Conservation (phyloP, 2,888 invertebrate genomes). For the Caenorhabditis uteleia region DNA sequence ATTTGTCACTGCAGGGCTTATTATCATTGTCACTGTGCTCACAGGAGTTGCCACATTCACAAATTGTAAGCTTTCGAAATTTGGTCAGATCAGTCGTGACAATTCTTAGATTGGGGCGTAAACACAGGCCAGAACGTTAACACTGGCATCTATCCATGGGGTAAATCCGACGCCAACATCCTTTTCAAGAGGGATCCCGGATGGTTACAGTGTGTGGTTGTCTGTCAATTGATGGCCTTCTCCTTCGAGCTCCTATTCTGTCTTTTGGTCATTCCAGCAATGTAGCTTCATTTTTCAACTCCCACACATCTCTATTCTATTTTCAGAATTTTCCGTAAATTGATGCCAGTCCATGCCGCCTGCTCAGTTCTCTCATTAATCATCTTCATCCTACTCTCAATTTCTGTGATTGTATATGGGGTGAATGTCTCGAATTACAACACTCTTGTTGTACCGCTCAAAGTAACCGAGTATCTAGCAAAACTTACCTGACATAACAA, state of each 20-base stretch:
- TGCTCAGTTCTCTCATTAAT: constrained; percentile 20
- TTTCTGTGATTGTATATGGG: constrained; percentile 21
- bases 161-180: constrained; percentile 14
- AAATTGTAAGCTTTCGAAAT: constrained; percentile 9
- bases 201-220: constrained; percentile 39
- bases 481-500: background rate
- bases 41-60: constrained; percentile 39
- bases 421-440: constrained; percentile 6
- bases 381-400: constrained; percentile 25
- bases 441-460: background rate
- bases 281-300: constrained; percentile 14
- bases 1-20: constrained; percentile 19
- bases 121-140: background rate
- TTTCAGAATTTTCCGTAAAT: constrained; percentile 33
- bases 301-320: background rate
- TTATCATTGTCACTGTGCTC: constrained; percentile 19
- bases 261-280: constrained; percentile 19
- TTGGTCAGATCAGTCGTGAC: background rate
- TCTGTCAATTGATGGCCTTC: constrained; percentile 34
- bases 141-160: constrained; percentile 34
- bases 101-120: constrained; percentile 27
- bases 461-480: constrained; percentile 1
- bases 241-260: constrained; percentile 31
- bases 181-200: constrained; percentile 15
- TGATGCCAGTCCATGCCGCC: constrained; percentile 24